Evolutionary conservation across 2,113 vertebrate species (phyloP).

Genomic region (Sturnira hondurensis): DNA sequence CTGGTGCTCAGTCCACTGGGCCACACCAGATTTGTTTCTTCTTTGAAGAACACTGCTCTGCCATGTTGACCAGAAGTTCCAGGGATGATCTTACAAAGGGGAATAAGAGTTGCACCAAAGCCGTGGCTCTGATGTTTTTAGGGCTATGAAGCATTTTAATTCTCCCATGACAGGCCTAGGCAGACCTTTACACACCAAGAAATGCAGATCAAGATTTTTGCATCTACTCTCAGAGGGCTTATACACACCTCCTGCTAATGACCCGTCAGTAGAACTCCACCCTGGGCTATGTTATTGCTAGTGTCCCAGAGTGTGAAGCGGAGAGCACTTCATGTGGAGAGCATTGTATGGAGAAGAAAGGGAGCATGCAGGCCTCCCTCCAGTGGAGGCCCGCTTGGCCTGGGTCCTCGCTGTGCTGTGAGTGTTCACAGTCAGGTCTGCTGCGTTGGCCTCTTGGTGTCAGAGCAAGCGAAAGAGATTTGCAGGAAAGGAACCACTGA

Average conservation of each 20-base stretch:
- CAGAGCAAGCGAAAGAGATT: background rate
- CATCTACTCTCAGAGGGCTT: background rate
- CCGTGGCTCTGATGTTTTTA: background rate
- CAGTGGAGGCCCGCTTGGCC: background rate
- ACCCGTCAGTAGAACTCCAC: background rate
- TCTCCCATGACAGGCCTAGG: background rate
- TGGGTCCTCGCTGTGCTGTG: background rate
- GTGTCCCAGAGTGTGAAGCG: too few relatives aligned
- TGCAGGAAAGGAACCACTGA: background rate
- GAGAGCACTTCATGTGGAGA: background rate
- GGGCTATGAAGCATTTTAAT: background rate
- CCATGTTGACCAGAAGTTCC: background rate
- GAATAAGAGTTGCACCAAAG: background rate
- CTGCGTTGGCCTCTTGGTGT: background rate
- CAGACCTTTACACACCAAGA: background rate
- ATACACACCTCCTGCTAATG: too few relatives aligned
- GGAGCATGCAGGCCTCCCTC: background rate
- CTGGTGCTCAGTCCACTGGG: too few relatives aligned
- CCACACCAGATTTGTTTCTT: too few relatives aligned
- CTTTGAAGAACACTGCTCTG: background rate
- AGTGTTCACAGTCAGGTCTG: fast-evolving
- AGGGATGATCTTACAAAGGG: background rate
- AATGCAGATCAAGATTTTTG: background rate
- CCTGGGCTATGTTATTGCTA: background rate
- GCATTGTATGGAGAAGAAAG: background rate